phyloP scores from a whole-genome alignment of 1,140 invertebrate genomes.

The Alviniconcha marisindica region DNA sequence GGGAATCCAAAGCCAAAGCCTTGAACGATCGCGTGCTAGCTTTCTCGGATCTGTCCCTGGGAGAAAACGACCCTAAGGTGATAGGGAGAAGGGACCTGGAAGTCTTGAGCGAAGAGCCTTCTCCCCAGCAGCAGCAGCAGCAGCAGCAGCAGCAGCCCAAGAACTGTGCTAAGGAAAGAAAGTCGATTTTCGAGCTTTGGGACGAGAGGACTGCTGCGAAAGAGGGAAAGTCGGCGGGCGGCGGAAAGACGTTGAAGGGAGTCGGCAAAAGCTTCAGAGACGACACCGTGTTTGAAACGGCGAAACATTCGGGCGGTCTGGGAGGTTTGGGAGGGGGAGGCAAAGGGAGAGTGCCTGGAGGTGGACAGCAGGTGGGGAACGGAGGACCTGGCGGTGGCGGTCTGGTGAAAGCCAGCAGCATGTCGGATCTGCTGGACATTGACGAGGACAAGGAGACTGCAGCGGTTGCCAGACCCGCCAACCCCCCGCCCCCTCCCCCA shows the following conservation, averaged over 20 bases:
- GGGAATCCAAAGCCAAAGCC: background rate
- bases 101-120: too few species aligned
- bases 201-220: too few species aligned
- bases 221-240: background rate
- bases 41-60: background rate
- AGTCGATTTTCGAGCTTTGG: too few species aligned
- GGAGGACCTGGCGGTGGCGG: background rate
- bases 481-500: slow-evolving; percentile 17
- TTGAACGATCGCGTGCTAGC: background rate
- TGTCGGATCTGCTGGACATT: slow-evolving; percentile 1
- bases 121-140: too few species aligned
- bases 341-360: background rate
- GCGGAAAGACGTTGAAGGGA: background rate
- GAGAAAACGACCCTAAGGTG: background rate
- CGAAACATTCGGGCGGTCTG: background rate
- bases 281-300: background rate
- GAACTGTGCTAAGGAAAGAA: too few species aligned
- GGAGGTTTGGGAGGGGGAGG: too few species aligned
- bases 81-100: background rate
- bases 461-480: background rate
- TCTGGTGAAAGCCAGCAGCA: slow-evolving; percentile 25
- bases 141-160: too few species aligned
- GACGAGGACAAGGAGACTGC: background rate
- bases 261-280: background rate
- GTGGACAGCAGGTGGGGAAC: background rate